Conservation (phyloP, 2,888 invertebrate genomes). For the Stramonita haemastoma region DNA sequence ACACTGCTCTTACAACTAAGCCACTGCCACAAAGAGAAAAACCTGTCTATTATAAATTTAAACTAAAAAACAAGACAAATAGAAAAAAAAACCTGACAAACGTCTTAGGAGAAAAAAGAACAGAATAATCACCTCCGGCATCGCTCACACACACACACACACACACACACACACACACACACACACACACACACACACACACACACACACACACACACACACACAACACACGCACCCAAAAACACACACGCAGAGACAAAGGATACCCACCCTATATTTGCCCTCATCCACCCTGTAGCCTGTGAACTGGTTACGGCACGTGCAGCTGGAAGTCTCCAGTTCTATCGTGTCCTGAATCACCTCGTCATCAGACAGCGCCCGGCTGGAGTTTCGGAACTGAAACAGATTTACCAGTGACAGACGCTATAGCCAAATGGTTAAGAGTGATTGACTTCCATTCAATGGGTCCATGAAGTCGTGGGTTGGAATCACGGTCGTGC, state of each 20-base stretch:
- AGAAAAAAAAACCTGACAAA: no score
- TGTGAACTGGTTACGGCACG: conserved; percentile 73
- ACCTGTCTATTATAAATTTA: no score
- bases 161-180: neutral
- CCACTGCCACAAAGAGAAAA: no score
- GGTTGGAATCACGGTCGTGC: no score
- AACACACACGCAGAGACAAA: neutral
- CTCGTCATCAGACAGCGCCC: conserved; percentile 68
- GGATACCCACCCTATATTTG: conserved; percentile 68
- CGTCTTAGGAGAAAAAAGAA: no score
- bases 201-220: neutral
- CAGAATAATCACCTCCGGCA: neutral
- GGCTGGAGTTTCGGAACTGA: conserved; percentile 31
- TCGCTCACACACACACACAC: neutral
- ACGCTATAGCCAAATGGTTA: no score
- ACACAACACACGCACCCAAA: neutral
- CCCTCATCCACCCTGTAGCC: conserved; percentile 74
- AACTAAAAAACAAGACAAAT: no score
- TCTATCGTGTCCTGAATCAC: conserved; percentile 77
- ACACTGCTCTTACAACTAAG: no score
- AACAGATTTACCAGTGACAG: neutral
- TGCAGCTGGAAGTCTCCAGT: conserved; percentile 74
- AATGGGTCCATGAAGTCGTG: no score
- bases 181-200: neutral
- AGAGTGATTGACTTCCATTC: no score